These are phyloP conservation scores for Formicarius rufipectus DNA, from an alignment of 2,113 vertebrate species.

Conservation along the genomic window DNA sequence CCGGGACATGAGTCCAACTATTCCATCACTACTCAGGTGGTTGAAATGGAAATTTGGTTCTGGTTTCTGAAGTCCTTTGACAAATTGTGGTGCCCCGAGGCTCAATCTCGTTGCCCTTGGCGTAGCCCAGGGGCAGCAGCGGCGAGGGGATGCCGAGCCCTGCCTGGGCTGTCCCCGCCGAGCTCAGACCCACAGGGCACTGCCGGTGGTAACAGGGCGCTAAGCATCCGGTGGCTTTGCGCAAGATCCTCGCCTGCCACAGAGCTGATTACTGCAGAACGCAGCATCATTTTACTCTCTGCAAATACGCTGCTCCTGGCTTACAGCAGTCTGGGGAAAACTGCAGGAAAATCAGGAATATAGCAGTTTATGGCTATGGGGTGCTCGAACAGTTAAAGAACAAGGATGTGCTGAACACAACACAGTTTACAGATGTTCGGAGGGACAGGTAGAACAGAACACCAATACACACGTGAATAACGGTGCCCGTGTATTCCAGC, in stretches of 20 bases:
- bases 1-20: fast-evolving
- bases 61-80: not conserved
- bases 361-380: not conserved
- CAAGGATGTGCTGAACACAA: not conserved
- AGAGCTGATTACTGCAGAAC: not conserved
- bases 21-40: fast-evolving
- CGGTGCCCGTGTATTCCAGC: not conserved
- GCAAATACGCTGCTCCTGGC: not conserved
- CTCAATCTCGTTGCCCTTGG: not conserved
- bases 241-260: not conserved
- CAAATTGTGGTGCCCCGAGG: not conserved
- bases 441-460: not conserved
- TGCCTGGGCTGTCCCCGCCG: not conserved
- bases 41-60: not conserved
- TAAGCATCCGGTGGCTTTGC: not conserved
- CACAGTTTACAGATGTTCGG: not conserved
- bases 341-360: not conserved
- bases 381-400: not conserved
- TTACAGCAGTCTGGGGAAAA: not conserved
- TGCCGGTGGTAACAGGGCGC: not conserved
- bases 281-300: not conserved
- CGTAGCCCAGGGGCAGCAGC: not conserved
- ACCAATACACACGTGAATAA: not conserved
- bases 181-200: not conserved
- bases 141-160: not conserved